These are phyloP conservation scores for Heteractis magnifica DNA, from an alignment of 92 coral and sea anemone genomes.

Conservation along the genomic window DNA sequence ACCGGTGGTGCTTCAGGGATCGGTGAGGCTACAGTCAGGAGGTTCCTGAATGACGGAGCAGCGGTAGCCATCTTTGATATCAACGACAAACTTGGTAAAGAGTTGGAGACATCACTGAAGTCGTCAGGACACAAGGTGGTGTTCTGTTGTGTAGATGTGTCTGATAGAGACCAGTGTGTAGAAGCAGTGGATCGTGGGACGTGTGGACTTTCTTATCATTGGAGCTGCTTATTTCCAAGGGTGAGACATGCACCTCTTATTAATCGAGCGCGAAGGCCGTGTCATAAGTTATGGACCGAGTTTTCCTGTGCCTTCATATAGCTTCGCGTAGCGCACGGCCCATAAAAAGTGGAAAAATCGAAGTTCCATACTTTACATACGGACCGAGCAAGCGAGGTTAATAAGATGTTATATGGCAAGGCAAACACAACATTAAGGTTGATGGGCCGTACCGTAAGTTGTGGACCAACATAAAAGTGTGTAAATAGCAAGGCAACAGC, in stretches of 20 bases:
- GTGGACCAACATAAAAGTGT: no score
- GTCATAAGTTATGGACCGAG: no score
- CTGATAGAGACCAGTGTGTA: slow-evolving; percentile 47
- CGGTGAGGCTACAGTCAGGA: slow-evolving; percentile 54
- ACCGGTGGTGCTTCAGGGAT: slow-evolving; percentile 50
- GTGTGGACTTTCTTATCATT: slow-evolving; percentile 48
- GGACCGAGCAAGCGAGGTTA: no score
- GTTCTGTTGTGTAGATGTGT: slow-evolving; percentile 56
- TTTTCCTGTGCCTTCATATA: no score
- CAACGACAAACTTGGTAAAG: slow-evolving; percentile 48
- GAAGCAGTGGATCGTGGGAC: slow-evolving; percentile 51
- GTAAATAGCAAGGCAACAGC: no score
- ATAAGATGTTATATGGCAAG: no score
- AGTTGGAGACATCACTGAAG: slow-evolving; percentile 39
- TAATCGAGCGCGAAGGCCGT: not conserved
- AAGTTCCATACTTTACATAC: no score
- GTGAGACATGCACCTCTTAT: not conserved
- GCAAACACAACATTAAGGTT: no score
- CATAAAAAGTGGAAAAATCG: no score
- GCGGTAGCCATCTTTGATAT: slow-evolving; percentile 61
- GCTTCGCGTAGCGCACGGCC: no score
- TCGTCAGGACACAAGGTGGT: slow-evolving; percentile 37
- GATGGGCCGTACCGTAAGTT: no score
- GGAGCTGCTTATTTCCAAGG: slow-evolving; percentile 43
- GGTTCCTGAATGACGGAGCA: slow-evolving; percentile 66